Evolutionary conservation across 2,797 vertebrate genomes (phyloP).

Genomic region (Okamejei kenojei): DNA sequence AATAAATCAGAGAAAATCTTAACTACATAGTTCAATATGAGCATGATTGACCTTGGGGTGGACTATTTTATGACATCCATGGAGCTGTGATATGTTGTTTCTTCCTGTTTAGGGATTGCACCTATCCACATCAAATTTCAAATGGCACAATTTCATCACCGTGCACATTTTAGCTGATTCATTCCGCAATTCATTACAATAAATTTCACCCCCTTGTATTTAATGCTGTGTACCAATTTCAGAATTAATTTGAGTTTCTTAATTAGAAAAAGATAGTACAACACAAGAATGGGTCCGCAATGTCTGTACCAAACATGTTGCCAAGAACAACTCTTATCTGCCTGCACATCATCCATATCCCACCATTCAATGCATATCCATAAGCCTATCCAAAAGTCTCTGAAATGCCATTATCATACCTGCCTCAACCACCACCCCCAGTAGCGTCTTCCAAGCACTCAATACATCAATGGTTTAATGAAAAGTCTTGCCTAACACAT

Average conservation of each 20-base stretch:
- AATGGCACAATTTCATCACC: background rate
- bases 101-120: background rate
- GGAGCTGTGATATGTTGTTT: background rate
- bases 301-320: background rate
- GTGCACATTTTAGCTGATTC: background rate
- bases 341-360: too few species aligned
- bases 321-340: background rate
- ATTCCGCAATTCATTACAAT: background rate
- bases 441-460: too few species aligned
- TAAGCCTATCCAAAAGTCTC: too few species aligned
- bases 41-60: background rate
- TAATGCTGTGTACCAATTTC: background rate
- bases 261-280: too few species aligned
- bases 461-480: too few species aligned
- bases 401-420: too few species aligned
- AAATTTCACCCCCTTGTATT: background rate
- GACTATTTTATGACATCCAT: background rate
- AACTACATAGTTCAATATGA: background rate
- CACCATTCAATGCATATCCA: too few species aligned
- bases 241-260: background rate
- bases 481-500: too few species aligned
- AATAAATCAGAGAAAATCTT: background rate
- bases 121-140: background rate
- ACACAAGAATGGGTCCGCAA: too few species aligned
- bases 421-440: too few species aligned